phyloP scores from a whole-genome alignment of 2,888 invertebrate genomes.

The Drosophila acutilabella region DNA sequence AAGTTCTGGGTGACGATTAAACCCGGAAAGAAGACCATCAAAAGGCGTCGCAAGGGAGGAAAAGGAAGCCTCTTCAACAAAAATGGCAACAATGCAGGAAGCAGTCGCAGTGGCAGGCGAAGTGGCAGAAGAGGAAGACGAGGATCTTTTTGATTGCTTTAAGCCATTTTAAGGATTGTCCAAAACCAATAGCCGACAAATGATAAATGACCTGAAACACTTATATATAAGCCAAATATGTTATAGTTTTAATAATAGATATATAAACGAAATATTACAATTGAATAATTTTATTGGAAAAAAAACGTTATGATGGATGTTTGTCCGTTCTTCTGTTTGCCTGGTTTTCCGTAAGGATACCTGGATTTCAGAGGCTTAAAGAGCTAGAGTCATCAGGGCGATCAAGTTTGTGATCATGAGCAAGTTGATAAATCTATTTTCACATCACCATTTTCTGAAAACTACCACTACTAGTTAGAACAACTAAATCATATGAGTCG shows the following conservation, averaged over 20 bases:
- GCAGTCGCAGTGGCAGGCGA: neutral
- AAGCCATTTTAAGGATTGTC: too few relatives aligned
- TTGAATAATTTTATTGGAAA: neutral
- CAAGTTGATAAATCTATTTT: too few relatives aligned
- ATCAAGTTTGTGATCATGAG: too few relatives aligned
- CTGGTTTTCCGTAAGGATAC: accelerated
- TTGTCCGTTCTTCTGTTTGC: too few relatives aligned
- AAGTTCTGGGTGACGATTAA: neutral
- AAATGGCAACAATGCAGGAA: neutral
- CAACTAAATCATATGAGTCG: too few relatives aligned
- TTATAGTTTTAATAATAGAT: neutral
- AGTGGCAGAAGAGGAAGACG: constrained; percentile 1
- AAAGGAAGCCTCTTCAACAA: neutral
- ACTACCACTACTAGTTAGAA: too few relatives aligned
- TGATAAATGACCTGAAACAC: neutral
- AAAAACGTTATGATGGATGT: too few relatives aligned
- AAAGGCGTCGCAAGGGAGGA: constrained; percentile 5
- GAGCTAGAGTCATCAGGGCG: too few relatives aligned
- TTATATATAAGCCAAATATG: neutral
- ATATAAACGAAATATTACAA: neutral
- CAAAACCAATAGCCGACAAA: neutral
- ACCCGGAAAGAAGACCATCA: constrained; percentile 7
- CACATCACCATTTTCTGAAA: too few relatives aligned
- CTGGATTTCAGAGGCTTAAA: too few relatives aligned
- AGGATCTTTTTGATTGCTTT: too few relatives aligned